phyloP scores from a whole-genome alignment of 2,888 invertebrate genomes.

The Notodonta dromedarius region DNA sequence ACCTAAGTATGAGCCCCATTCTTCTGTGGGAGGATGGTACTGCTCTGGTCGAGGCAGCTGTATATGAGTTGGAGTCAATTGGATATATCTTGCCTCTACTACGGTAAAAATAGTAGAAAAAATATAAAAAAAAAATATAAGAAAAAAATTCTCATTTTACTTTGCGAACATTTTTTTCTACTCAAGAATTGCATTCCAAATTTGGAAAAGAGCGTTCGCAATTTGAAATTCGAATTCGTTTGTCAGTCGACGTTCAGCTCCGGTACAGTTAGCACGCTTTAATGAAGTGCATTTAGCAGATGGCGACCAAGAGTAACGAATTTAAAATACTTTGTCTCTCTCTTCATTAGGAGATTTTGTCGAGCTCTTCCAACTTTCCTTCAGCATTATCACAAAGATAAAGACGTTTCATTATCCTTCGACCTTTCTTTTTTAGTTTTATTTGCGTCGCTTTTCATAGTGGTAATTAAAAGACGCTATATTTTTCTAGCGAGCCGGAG shows the following conservation, averaged over 20 bases:
- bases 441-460: constrained; percentile 43
- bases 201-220: constrained; percentile 59
- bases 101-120: too few relatives aligned
- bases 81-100: too few relatives aligned
- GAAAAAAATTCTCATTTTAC: constrained; percentile 24
- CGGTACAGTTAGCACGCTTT: constrained; percentile 61
- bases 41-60: too few relatives aligned
- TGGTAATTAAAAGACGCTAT: constrained; percentile 55
- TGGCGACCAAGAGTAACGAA: constrained; percentile 61
- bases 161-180: constrained; percentile 35
- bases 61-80: too few relatives aligned
- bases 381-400: constrained; percentile 59
- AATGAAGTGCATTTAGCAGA: constrained; percentile 75
- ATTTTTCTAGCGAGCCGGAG: constrained; percentile 24
- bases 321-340: constrained; percentile 65
- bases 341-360: constrained; percentile 61
- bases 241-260: constrained; percentile 52
- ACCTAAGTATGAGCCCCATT: too few relatives aligned
- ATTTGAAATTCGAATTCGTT: constrained; percentile 70
- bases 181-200: constrained; percentile 56
- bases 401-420: constrained; percentile 67
- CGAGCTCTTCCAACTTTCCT: constrained; percentile 45
- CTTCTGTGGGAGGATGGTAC: too few relatives aligned
- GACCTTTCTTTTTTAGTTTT: constrained; percentile 49
- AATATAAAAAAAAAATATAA: too few relatives aligned